Evolutionary conservation across 2,888 invertebrate genomes (phyloP), one percentile per base, ranked within the genome.

Genomic region (Myopa tessellatipennis): DNA sequence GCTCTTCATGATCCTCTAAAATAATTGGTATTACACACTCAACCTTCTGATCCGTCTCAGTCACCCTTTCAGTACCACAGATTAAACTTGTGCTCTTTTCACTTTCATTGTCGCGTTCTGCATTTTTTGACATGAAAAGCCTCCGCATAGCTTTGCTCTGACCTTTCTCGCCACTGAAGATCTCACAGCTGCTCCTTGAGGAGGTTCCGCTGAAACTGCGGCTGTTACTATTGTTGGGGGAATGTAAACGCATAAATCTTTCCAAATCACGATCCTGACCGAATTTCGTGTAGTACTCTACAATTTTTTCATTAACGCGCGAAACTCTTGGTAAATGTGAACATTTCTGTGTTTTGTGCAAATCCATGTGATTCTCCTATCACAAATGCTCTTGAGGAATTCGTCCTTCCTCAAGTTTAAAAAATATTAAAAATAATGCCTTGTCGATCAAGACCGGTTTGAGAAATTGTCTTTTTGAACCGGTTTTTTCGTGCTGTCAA

Each of bases 221-320:
- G 60, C 67, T 71, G 18, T 78, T 78, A 18, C 79, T 80, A 14
- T 70, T 71, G 10, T 74, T 67, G 0, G 82, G 82, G 8, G 83
- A 83, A 82, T 82, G 77, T 0, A 86, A 78, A 0, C 85, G 92
- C 88, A 94, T 93, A 86, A 92, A 94, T 83, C 93, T 93, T 78
- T 93, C 92, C 82, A 94, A 90, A 85, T 93, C 92, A 52, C 92
- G 89, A 83, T 92, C 92, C 82, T 92, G 91, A 1, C 93, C 93
- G 88, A 92, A 93, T 85, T 92, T 92, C 83, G 92, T 90, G 85
- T 93, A 94, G 87, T 94, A 94, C 84, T 94, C 93, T 83, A 93
- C 86, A 81, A 91, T 90, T 80, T 83, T 83, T 1, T 82, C 82
- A 70, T 80, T 82, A 10, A 85, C 80, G 4, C 83, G 83, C 0